Evolutionary conservation across 1,140 invertebrate genomes (phyloP).

Genomic region (Diploscapter pachys): DNA sequence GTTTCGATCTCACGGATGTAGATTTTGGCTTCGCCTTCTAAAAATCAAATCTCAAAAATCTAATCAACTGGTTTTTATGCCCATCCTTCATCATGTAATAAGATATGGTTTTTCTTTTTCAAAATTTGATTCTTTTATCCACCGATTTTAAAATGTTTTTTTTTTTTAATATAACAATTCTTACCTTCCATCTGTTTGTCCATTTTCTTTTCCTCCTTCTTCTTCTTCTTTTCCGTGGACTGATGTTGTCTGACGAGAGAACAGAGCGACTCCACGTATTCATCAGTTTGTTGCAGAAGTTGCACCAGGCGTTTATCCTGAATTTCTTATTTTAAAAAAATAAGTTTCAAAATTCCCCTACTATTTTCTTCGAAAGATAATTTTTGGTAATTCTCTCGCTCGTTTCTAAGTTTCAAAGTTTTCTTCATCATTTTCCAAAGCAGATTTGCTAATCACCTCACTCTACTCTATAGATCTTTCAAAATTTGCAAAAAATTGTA

Average conservation of each 20-base stretch:
- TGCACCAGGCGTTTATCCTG: conserved; percentile 91
- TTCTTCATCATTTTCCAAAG: too few species aligned
- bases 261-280: conserved; percentile 86
- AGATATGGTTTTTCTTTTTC: too few species aligned
- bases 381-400: too few species aligned
- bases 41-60: neutral
- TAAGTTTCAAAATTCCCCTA: too few species aligned
- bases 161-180: neutral
- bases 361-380: too few species aligned
- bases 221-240: conserved; percentile 54
- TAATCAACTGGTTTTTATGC: too few species aligned
- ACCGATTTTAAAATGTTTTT: neutral
- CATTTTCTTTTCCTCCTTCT: conserved; percentile 47
- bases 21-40: conserved; percentile 64
- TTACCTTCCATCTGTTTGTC: conserved; percentile 38
- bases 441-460: too few species aligned
- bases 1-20: conserved; percentile 82
- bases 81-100: too few species aligned
- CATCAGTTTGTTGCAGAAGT: conserved; percentile 93
- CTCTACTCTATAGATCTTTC: too few species aligned
- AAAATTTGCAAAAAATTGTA: neutral
- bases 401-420: too few species aligned
- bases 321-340: neutral
- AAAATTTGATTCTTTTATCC: too few species aligned
- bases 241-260: conserved; percentile 56